Conservation (phyloP, 1,140 invertebrate genomes). For the Amyelois transitella region DNA sequence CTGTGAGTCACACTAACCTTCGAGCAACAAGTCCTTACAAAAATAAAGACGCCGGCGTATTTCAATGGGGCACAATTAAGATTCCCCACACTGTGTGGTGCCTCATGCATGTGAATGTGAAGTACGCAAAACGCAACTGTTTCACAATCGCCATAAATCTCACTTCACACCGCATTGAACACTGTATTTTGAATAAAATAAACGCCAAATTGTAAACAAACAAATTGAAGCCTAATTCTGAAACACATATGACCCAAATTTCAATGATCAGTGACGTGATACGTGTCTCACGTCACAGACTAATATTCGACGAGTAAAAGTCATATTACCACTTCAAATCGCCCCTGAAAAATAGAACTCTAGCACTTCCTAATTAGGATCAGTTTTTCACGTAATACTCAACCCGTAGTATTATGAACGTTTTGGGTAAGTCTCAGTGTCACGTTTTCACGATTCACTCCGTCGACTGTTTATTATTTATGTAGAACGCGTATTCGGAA, state of each 20-base stretch:
- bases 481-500: constrained; percentile 22
- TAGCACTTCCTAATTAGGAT: constrained; percentile 20
- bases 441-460: constrained; percentile 48
- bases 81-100: constrained; percentile 46
- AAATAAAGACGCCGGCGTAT: constrained; percentile 58
- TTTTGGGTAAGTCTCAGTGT: constrained; percentile 36
- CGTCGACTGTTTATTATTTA: constrained; percentile 45
- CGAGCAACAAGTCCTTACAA: constrained; percentile 56
- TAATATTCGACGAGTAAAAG: constrained; percentile 38
- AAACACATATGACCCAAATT: constrained; percentile 33
- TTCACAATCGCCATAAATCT: constrained; percentile 50
- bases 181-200: constrained; percentile 48
- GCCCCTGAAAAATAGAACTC: constrained; percentile 31
- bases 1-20: constrained; percentile 33
- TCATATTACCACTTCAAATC: constrained; percentile 29
- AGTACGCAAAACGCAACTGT: constrained; percentile 46
- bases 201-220: constrained; percentile 23
- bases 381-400: constrained; percentile 15
- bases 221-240: constrained; percentile 38
- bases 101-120: constrained; percentile 46
- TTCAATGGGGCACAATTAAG: constrained; percentile 66
- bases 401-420: constrained; percentile 19
- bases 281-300: constrained; percentile 50
- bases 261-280: constrained; percentile 29
- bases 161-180: constrained; percentile 46